These are phyloP conservation scores for Caerostris extrusa DNA, from an alignment of 1,140 invertebrate species.

Conservation along the genomic window DNA sequence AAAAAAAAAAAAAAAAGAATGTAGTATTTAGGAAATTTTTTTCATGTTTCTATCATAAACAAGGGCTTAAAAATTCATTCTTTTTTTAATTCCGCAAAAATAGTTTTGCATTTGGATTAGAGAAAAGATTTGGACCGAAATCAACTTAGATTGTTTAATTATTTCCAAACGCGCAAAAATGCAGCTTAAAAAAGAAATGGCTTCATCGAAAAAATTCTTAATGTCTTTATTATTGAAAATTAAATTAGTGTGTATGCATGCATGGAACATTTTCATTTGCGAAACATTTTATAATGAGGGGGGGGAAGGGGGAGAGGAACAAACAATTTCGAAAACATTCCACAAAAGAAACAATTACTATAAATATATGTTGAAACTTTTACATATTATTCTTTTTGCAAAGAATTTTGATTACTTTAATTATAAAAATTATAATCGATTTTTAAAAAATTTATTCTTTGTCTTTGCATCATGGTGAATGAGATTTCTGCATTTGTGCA, in stretches of 20 bases:
- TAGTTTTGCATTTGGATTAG: neutral
- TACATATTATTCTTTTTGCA: neutral
- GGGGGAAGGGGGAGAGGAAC: too few relatives aligned
- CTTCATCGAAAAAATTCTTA: neutral
- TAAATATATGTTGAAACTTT: neutral
- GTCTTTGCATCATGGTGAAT: too few relatives aligned
- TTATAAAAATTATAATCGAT: too few relatives aligned
- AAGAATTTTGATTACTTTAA: neutral
- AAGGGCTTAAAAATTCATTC: neutral
- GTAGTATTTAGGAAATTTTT: too few relatives aligned
- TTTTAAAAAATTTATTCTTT: too few relatives aligned
- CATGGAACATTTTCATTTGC: neutral
- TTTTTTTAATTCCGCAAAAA: neutral
- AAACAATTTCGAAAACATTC: neutral
- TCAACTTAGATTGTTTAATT: neutral
- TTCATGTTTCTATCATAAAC: too few relatives aligned
- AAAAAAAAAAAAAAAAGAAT: too few relatives aligned
- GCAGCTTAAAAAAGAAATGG: neutral
- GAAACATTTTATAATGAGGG: too few relatives aligned
- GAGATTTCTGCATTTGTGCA: too few relatives aligned
- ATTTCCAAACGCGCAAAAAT: neutral
- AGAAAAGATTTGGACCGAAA: neutral
- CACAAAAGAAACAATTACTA: neutral
- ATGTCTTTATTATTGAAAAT: constrained; percentile 40
- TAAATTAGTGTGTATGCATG: neutral